phyloP scores from a whole-genome alignment of 2,113 vertebrate genomes.

The Eulemur rufifrons region DNA sequence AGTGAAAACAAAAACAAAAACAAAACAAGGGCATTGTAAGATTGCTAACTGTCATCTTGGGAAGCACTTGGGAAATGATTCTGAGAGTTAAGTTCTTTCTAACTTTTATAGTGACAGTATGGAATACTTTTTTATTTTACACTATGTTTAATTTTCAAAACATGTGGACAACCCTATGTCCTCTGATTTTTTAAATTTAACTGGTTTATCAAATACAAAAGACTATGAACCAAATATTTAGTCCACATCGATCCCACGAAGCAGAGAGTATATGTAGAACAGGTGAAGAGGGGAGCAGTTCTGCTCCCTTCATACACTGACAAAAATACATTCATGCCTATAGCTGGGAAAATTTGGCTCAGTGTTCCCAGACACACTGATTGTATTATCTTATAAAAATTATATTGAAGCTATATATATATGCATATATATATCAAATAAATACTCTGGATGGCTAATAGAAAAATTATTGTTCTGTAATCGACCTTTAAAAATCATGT shows the following conservation, averaged over 20 bases:
- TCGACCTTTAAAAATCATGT: slow-evolving; percentile 67
- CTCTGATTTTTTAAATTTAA: not conserved
- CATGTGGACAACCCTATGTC: not conserved
- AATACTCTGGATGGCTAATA: not conserved
- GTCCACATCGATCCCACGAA: not conserved
- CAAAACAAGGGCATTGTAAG: not conserved
- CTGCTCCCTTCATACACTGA: not conserved
- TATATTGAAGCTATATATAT: not conserved
- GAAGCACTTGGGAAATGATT: not conserved
- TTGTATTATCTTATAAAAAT: not conserved
- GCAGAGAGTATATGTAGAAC: not conserved
- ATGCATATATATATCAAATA: not conserved
- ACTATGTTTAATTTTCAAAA: not conserved
- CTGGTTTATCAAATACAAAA: not conserved
- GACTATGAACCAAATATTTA: not conserved
- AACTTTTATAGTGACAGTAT: not conserved
- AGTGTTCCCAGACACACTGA: not conserved
- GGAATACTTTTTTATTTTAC: not conserved
- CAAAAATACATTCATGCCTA: not conserved
- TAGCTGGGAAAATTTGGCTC: not conserved
- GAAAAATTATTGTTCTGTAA: slow-evolving; percentile 32
- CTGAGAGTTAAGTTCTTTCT: not conserved
- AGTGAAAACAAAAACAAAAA: not conserved
- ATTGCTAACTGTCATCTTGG: not conserved
- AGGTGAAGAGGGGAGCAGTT: not conserved